Base-by-base conservation (phyloP, 2,888 invertebrate genomes). In the Drosophila maculinotata region DNA sequence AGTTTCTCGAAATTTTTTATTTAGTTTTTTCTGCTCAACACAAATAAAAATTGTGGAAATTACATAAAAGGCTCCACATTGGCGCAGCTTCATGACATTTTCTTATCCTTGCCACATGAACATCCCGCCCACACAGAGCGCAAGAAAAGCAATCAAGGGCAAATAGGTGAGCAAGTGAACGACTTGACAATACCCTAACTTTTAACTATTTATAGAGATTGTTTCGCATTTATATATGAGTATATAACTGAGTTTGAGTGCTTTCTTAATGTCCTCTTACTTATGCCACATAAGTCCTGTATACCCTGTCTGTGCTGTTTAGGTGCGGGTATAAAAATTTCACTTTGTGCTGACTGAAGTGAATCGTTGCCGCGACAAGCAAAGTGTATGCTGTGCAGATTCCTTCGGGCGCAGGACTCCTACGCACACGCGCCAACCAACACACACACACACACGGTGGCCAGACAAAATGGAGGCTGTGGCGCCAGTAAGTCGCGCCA, bases 401-500 rank as follows among this genome's bases (percentile, higher is more conserved):
- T 73, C 72, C 73, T 57, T 64, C 57, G 38, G 17, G 28, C 52
- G 26, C 49, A 64, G 52, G 54, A 69, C 69, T 73, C 70, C 66
- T 57, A 82, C 74, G 69, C 72, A 71, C 65, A 71, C 69, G 75
- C 71, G 59, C 36, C 52, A 59, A 49, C 68, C 51, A 59, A 56
- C 36, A 65, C 56, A 73, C 52, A 42, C 20, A 47, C 48, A 41
- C 47, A 23, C 52, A 59, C 44, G 47, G 70, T 80, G 79, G 70
- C 79, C 75, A 84, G 87, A 90, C 89, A 89, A 90, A 90, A 90
- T 90, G 89, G 89, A 66, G 79, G 82, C 81, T 69, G 72, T 78
- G 91, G 91, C 91, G 91, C 90, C 91, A 88, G 72, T 68, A 83
- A 79, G 91, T 88, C 91, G 91, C 91, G 91, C 89, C 91, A 90